Evolutionary conservation across 2,888 invertebrate species (phyloP), one percentile per base, ranked within the genome.

Genomic region (Malacosoma neustria): DNA sequence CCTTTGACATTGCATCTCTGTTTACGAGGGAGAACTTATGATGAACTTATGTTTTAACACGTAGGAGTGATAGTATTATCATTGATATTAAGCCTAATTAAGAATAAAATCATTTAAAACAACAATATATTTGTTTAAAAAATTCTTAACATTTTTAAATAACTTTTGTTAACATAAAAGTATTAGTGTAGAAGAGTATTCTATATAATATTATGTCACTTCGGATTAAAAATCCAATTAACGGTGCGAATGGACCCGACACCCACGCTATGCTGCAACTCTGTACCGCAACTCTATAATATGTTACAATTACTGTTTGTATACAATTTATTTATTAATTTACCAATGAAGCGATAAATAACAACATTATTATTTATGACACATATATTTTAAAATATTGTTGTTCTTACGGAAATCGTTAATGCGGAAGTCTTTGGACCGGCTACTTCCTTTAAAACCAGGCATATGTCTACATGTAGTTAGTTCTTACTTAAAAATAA

Each of bases 181-280:
- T 14, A 33, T 14, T n/a, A 33, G 14, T 33, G 22, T 22, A 9
- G 22, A 22, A 5, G 22, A 22, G 3, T 22, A 22, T 22, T 22
- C 5, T 22, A 22, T 9, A 22, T 22, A 9, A 22, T 22, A 22
- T 22, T 36, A 55, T 58, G 61, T 61, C 61, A 58, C 48, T 51
- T 51, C 43, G 54, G 54, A 61, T 61, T 61, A 60, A 61, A 61
- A 57, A 58, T 56, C 60, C 53, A 61, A 61, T 61, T 61, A 61
- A 55, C 54, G 52, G 30, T 32, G 30, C 42, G 48, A 45, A 50
- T 49, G 46, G 45, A 43, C 48, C 38, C 34, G 39, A 40, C 57
- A 49, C 60, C 61, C 49, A 59, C 61, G 53, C 48, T 39, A 4
- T 29, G 39, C 36, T 33, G 31, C 9, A 22, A 22, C 6, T 22